These are phyloP conservation scores for Rutilus rutilus DNA, from an alignment of 2,113 vertebrate genomes.

Conservation along the genomic window DNA sequence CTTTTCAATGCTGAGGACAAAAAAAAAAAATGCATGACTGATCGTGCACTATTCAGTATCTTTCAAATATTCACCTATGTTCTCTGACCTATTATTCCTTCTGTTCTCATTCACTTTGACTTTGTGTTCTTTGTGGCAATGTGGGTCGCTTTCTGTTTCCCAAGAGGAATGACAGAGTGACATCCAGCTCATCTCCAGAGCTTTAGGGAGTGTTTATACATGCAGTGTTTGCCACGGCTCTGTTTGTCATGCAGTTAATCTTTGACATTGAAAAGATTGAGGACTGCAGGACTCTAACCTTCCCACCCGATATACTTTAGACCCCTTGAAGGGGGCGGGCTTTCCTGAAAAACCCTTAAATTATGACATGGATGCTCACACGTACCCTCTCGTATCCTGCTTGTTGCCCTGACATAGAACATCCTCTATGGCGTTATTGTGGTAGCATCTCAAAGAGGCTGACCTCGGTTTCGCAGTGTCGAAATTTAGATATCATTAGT, in stretches of 20 bases:
- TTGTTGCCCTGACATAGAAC: conserved; percentile 10
- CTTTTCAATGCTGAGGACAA: neutral
- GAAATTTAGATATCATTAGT: conserved; percentile 42
- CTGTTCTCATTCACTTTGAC: neutral
- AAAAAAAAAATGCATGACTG: neutral
- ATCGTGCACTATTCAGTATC: neutral
- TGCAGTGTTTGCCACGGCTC: conserved; percentile 58
- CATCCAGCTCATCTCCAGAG: conserved; percentile 53
- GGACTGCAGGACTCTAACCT: conserved; percentile 49
- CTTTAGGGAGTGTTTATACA: conserved; percentile 58
- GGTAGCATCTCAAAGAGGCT: conserved; percentile 16
- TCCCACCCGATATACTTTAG: conserved; percentile 17
- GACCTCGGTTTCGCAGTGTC: neutral
- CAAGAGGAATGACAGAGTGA: conserved; percentile 40
- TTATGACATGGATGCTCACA: conserved; percentile 1
- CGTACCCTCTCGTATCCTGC: neutral
- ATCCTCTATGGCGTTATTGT: conserved; percentile 5
- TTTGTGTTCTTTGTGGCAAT: conserved; percentile 3
- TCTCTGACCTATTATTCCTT: neutral
- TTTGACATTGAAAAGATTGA: conserved; percentile 59
- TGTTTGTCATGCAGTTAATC: conserved; percentile 67
- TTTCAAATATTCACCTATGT: neutral
- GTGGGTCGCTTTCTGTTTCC: conserved; percentile 10
- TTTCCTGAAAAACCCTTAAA: conserved; percentile 24
- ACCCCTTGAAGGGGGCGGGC: conserved; percentile 8